A percentile compares a stretch with the other conserved stretches of the same genome.
Conservation (phyloP, 1,140 invertebrate species). For the Glossosoma conforme region DNA sequence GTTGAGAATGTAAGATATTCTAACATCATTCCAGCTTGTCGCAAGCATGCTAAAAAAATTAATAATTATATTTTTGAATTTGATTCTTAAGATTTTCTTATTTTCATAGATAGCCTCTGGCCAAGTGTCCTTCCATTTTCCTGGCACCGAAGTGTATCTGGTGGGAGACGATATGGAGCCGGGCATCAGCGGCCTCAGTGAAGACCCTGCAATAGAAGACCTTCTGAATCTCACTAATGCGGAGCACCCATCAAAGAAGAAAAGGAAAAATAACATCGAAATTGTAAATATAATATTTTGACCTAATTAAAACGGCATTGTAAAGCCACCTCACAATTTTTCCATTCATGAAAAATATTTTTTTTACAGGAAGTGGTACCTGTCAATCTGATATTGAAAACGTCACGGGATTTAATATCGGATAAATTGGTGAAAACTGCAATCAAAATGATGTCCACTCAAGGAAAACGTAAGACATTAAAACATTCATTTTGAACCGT, state of each 20-base stretch:
- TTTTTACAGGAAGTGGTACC: conserved; percentile 46
- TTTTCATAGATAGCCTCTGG: conserved; percentile 57
- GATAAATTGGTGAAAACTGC: conserved; percentile 48
- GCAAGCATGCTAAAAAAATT: no score
- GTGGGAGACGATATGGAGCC: conserved; percentile 52
- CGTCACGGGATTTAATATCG: conserved; percentile 45
- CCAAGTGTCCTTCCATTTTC: conserved; percentile 60
- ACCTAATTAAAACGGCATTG: not conserved
- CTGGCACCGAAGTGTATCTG: conserved; percentile 54
- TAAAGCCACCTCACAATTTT: no score
- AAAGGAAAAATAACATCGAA: conserved; percentile 36
- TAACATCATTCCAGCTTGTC: no score
- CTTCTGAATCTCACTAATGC: conserved; percentile 45
- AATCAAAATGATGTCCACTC: conserved; percentile 50
- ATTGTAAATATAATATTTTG: conserved; percentile 15
- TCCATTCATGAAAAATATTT: no score
- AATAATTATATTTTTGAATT: no score
- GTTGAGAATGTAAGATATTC: no score
- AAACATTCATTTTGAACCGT: no score
- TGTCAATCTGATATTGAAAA: conserved; percentile 45
- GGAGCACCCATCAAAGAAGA: conserved; percentile 44
- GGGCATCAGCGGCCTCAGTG: conserved; percentile 48
- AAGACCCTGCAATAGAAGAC: conserved; percentile 53
- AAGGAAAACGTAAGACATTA: conserved; percentile 45
- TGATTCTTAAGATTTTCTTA: no score